Conservation (phyloP, 1,140 invertebrate species). For the Camponotus floridanus region DNA sequence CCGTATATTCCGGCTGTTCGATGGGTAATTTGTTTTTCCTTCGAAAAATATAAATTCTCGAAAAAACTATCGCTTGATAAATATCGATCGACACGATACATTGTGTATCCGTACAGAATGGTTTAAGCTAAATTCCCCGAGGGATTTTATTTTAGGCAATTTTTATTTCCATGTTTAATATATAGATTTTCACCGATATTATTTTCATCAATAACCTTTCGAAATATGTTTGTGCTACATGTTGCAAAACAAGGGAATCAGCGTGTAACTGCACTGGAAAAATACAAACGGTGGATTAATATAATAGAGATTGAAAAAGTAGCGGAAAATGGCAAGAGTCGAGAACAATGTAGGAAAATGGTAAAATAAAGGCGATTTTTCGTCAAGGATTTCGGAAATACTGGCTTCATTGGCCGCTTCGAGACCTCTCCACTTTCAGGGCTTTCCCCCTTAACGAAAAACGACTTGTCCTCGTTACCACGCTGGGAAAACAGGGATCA, state of each 20-base stretch:
- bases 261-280: not conserved
- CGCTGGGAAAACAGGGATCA: slow-evolving; percentile 73
- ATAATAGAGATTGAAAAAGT: slow-evolving; percentile 60
- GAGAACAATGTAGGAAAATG: slow-evolving; percentile 63
- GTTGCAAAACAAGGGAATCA: slow-evolving; percentile 19
- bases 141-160: not conserved
- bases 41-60: slow-evolving; percentile 6
- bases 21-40: not conserved
- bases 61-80: slow-evolving; percentile 5
- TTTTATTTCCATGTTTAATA: slow-evolving; percentile 20
- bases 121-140: not conserved
- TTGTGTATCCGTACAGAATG: too few relatives aligned
- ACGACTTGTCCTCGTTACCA: slow-evolving; percentile 79
- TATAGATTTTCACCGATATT: not conserved
- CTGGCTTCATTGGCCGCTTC: slow-evolving; percentile 57
- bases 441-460: slow-evolving; percentile 72
- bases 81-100: not conserved
- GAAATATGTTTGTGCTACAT: slow-evolving; percentile 16
- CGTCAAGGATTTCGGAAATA: slow-evolving; percentile 61
- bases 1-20: not conserved
- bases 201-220: slow-evolving; percentile 23
- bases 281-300: slow-evolving; percentile 65
- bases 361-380: slow-evolving; percentile 50
- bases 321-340: slow-evolving; percentile 51
- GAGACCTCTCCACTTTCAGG: slow-evolving; percentile 44